Percentiles rank a stretch among this genome's conserved stretches.
These are phyloP conservation scores for Rutpela maculata DNA, from an alignment of 2,888 invertebrate genomes.

Conservation along the genomic window DNA sequence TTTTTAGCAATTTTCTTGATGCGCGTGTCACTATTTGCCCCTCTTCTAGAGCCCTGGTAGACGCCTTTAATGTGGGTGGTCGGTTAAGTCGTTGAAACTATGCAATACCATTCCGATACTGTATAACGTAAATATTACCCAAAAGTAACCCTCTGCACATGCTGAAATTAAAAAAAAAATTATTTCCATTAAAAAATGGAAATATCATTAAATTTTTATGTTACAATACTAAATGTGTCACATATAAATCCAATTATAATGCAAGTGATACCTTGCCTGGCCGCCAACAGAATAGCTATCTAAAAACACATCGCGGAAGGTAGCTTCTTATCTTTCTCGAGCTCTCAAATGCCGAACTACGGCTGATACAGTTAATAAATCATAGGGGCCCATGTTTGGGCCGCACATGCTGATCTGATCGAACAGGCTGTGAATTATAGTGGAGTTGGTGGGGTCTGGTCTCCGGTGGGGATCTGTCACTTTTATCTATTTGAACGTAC, in stretches of 20 bases:
- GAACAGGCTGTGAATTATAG: slow-evolving; percentile 49
- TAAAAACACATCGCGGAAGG: slow-evolving; percentile 8
- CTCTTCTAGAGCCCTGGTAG: too few relatives aligned
- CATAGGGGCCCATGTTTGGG: slow-evolving; percentile 30
- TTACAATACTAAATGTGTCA: neutral
- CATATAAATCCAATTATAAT: neutral
- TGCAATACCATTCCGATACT: too few relatives aligned
- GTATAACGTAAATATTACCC: too few relatives aligned
- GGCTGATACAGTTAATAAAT: slow-evolving; percentile 40
- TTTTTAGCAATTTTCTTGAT: too few relatives aligned
- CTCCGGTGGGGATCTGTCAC: slow-evolving; percentile 55
- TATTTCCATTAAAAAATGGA: too few relatives aligned
- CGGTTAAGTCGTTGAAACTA: too few relatives aligned
- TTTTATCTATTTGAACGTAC: slow-evolving; percentile 54
- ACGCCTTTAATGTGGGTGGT: too few relatives aligned
- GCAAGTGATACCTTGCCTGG: neutral
- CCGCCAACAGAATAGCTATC: neutral
- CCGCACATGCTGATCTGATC: slow-evolving; percentile 43
- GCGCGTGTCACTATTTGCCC: too few relatives aligned
- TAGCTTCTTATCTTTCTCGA: slow-evolving; percentile 34
- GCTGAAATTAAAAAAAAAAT: too few relatives aligned
- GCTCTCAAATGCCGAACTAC: slow-evolving; percentile 25
- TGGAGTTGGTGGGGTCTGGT: slow-evolving; percentile 42
- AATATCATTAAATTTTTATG: neutral
- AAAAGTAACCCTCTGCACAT: too few relatives aligned